Base-by-base conservation (phyloP, 2,113 vertebrate genomes). In the Caranx ignobilis region DNA sequence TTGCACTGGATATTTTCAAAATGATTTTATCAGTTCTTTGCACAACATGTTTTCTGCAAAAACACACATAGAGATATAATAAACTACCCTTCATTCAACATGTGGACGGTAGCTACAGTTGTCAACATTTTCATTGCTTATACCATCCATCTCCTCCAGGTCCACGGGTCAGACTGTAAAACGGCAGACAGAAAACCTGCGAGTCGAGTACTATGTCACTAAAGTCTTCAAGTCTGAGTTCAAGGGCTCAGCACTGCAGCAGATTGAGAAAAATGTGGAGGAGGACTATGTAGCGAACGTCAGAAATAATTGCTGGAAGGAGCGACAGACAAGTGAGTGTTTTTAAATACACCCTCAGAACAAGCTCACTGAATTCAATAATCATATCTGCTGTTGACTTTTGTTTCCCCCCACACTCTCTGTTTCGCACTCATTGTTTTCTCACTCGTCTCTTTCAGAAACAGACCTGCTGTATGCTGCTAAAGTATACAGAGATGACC, bases 241-340 rank as follows among this genome's bases (percentile, higher is more conserved):
- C 79, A 98, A 96, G 92, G 96, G 96, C 88, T 92, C 92, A 1
- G 94, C 96, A 12, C 72, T 99, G 91, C 96, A 98, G 80, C 98
- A 99, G 64, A 93, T 99, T 64, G 98, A 99, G 92, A 99, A 99
- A 93, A 97, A 88, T 5, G 97, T 99, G 75, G 98, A 99, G 94
- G 98, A 99, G 48, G 98, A 99, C 90, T 99, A 98, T 43, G 96
- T 99, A 75, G 95, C 96, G 75, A 99, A 97, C 79, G 95, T 99
- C 85, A 96, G 97, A 87, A 98, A 98, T 94, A 99, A 97, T 87
- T 99, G 98, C 87, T 99, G 98, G 98, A 98, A 97, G 87, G 98
- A 99, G 88, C 96, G 96, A 75, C 98, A 99, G 88, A 97, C 97
- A 75, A 98, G 98, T 99, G 94, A 95, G 98, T 89, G 18, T 31